Percentiles rank a stretch among this genome's conserved stretches.
phyloP scores from a whole-genome alignment of 2,888 invertebrate species.

The Drosophila stalkeri region DNA sequence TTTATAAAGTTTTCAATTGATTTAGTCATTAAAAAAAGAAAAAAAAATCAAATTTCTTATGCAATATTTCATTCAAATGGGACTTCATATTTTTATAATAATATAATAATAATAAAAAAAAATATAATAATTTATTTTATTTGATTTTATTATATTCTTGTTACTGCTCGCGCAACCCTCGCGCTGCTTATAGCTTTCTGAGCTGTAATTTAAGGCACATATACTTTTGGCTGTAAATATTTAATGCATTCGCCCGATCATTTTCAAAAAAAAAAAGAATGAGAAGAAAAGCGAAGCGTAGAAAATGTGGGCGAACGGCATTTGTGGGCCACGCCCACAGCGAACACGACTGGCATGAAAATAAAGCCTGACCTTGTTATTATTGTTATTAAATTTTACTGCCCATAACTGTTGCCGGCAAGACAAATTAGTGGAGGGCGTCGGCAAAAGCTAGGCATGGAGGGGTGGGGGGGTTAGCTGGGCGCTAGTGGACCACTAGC shows the following conservation, averaged over 20 bases:
- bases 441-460: background rate
- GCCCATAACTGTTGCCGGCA: conserved; percentile 75
- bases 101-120: too few species aligned
- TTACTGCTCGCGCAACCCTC: conserved; percentile 20
- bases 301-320: conserved; percentile 4
- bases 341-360: conserved; percentile 48
- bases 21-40: too few species aligned
- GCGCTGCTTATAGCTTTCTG: background rate
- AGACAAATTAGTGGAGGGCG: conserved; percentile 61
- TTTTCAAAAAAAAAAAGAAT: conserved; percentile 42
- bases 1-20: too few species aligned
- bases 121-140: too few species aligned
- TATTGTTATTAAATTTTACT: conserved; percentile 81
- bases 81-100: too few species aligned
- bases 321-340: conserved; percentile 15
- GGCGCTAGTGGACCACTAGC: conserved; percentile 25
- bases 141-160: background rate
- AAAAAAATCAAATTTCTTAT: too few species aligned
- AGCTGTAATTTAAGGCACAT: conserved; percentile 64
- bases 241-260: conserved; percentile 69
- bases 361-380: conserved; percentile 67
- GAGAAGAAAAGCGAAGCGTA: background rate
- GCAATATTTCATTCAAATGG: too few species aligned
- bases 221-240: conserved; percentile 69
- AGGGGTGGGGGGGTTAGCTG: too few species aligned